Base-by-base conservation (phyloP, 2,113 vertebrate species). In the Brienomyrus brachyistius region DNA sequence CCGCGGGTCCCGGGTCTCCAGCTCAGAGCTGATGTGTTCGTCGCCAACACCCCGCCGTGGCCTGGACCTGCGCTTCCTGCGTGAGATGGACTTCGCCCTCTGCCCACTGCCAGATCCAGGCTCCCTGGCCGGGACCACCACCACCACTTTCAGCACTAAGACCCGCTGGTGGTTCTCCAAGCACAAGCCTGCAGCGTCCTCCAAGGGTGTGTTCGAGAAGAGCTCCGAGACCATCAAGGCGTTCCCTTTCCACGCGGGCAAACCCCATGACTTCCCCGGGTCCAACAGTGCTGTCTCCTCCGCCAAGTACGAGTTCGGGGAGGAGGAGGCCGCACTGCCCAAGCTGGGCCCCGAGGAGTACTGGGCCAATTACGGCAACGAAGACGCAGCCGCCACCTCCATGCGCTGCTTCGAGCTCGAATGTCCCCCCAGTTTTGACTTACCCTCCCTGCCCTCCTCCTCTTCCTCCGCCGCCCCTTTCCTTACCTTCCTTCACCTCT, bases 31-130 rank as follows among this genome's bases (percentile, higher is more conserved):
- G 85, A 93, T 97, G 27, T 99, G 98, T 6, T 94, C 97, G 47
- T 97, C 96, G 27, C 98, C 98, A 0, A 95, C 97, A 0, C 92
- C 94, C 13, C 97, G 96, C 90, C 97, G 96, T 0, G 97, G 96
- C 92, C 94, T 95, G 31, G 98, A 99, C 94, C 96, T 99, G 91
- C 98, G 98, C 70, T 95, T 96, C 88, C 96, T 99, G 19, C 96
- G 96, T 7, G 97, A 97, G 48, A 96, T 96, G 90, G 97, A 98
- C 92, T 98, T 98, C 54, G 96, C 96, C 43, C 94, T 95, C 74
- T 98, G 97, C 94, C 97, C 97, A n/a, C 92, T 97, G 3, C 94
- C 96, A 0, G 95, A 96, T 82, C 96, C 96, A 0, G 96, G 97
- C 90, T 96, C 96, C 90, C 95, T 97, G 1, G 94, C 91, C 5